These are phyloP conservation scores for Nasonia longicornis DNA, from an alignment of 1,140 invertebrate genomes.

Conservation along the genomic window DNA sequence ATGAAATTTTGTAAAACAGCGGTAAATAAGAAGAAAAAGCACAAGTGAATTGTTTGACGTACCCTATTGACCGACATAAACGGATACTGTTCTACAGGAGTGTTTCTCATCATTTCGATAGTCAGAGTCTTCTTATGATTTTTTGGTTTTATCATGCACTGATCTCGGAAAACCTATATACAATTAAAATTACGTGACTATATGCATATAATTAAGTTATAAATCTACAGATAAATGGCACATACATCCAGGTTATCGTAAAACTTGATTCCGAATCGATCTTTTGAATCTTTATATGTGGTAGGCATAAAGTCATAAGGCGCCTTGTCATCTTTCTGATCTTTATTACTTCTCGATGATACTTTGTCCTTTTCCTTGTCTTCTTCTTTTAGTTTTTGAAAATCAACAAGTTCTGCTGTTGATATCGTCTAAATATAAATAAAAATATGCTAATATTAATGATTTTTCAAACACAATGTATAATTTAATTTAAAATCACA, in stretches of 20 bases:
- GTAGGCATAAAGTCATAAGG: slow-evolving; percentile 60
- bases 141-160: slow-evolving; percentile 16
- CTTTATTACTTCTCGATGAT: slow-evolving; percentile 29
- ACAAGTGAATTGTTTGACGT: slow-evolving; percentile 17
- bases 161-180: slow-evolving; percentile 19
- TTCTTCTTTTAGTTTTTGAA: slow-evolving; percentile 35
- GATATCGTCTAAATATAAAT: slow-evolving; percentile 35
- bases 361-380: slow-evolving; percentile 43
- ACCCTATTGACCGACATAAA: slow-evolving; percentile 62
- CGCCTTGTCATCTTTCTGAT: slow-evolving; percentile 50
- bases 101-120: slow-evolving; percentile 45
- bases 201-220: neutral
- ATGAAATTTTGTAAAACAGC: neutral
- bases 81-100: slow-evolving; percentile 62
- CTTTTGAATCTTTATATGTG: slow-evolving; percentile 58
- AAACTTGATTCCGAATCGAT: slow-evolving; percentile 63
- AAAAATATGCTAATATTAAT: slow-evolving; percentile 10
- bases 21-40: neutral
- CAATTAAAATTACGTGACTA: neutral
- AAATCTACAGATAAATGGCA: slow-evolving; percentile 13
- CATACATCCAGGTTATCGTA: slow-evolving; percentile 58
- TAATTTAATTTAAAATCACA: slow-evolving; percentile 17
- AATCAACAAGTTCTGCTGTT: slow-evolving; percentile 49
- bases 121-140: slow-evolving; percentile 32
- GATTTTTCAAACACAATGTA: neutral